Percentiles rank a stretch among this genome's conserved stretches.
These are phyloP conservation scores for Bubo blakistoni DNA, from an alignment of 2,113 vertebrate species.

Conservation along the genomic window DNA sequence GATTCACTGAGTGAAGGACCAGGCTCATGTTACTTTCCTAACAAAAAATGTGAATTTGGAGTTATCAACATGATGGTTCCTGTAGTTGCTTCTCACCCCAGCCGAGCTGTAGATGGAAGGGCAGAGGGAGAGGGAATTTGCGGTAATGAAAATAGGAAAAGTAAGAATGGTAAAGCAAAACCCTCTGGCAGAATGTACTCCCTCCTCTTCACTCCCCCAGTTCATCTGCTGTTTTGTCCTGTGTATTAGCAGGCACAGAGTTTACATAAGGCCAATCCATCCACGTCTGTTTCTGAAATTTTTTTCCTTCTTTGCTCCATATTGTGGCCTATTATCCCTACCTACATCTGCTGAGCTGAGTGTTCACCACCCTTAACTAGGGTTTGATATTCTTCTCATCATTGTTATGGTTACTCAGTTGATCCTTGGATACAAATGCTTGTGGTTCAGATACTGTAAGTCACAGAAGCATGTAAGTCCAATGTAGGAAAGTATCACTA, in stretches of 20 bases:
- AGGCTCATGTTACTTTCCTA: not conserved
- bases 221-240: constrained; percentile 14
- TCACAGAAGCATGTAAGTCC: not conserved
- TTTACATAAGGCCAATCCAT: not conserved
- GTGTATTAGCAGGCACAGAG: not conserved
- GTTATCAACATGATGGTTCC: not conserved
- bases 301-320: not conserved
- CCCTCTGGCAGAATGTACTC: not conserved
- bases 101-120: not conserved
- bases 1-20: not conserved
- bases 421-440: not conserved
- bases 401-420: not conserved
- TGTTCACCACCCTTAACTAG: not conserved
- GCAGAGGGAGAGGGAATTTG: not conserved
- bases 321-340: not conserved
- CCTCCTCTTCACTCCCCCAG: not conserved
- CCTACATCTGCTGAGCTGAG: not conserved
- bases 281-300: not conserved
- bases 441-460: not conserved
- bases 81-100: not conserved
- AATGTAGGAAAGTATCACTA: not conserved
- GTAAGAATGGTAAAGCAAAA: not conserved
- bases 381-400: not conserved
- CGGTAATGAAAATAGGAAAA: not conserved
- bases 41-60: not conserved